These are phyloP conservation scores for Falco biarmicus DNA, from an alignment of 2,797 vertebrate species.

Conservation along the genomic window DNA sequence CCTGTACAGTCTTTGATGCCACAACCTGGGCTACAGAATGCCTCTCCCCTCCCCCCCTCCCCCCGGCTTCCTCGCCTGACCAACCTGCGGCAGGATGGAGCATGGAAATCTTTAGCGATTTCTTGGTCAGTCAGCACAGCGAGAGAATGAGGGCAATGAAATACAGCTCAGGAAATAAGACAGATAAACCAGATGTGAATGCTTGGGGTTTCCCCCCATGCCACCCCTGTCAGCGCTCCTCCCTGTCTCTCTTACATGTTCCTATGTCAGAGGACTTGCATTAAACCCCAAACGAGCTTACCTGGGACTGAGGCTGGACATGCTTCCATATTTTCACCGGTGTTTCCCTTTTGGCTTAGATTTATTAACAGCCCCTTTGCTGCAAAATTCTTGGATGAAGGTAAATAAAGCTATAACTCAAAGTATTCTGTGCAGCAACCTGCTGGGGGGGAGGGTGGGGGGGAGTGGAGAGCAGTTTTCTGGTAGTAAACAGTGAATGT, in stretches of 20 bases:
- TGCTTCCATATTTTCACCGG: neutral
- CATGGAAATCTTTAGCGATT: neutral
- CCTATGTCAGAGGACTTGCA: neutral
- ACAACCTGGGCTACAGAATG: neutral
- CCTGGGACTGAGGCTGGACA: neutral
- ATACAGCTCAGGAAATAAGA: neutral
- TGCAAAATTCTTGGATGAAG: conserved; percentile 1
- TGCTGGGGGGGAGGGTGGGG: neutral
- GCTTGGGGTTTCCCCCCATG: neutral
- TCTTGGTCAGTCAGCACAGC: neutral
- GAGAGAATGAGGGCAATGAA: neutral
- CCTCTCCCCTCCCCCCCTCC: neutral
- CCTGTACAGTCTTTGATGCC: neutral
- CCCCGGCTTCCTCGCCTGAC: neutral
- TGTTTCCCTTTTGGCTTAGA: neutral
- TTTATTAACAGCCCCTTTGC: neutral
- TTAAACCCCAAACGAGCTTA: neutral
- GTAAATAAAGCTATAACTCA: conserved; percentile 40
- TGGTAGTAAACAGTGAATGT: conserved; percentile 10
- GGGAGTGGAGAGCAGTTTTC: neutral
- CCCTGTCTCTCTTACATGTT: neutral
- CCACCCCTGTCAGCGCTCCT: neutral
- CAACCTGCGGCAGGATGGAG: neutral
- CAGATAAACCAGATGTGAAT: neutral
- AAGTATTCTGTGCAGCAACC: neutral